phyloP scores from a whole-genome alignment of 2,797 vertebrate genomes.

The Sebastes aleutianus region DNA sequence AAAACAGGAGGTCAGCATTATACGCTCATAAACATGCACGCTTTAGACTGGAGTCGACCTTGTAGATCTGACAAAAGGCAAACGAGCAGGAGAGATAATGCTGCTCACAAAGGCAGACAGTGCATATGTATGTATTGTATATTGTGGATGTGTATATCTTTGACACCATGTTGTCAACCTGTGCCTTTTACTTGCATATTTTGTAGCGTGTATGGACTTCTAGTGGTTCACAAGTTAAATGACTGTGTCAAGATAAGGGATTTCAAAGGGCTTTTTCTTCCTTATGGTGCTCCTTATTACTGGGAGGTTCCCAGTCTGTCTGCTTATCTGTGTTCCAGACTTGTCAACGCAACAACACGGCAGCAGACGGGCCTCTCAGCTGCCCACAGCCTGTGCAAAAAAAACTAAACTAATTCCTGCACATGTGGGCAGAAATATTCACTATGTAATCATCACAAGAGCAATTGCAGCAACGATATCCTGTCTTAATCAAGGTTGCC shows the following conservation, averaged over 20 bases:
- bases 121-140: not conserved
- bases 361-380: slow-evolving; percentile 5
- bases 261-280: not conserved
- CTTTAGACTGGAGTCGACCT: slow-evolving; percentile 28
- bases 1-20: slow-evolving; percentile 36
- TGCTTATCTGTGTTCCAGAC: slow-evolving; percentile 14
- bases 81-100: not conserved
- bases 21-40: not conserved
- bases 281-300: not conserved
- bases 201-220: not conserved
- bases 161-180: not conserved
- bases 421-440: slow-evolving; percentile 57
- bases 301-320: slow-evolving; percentile 16
- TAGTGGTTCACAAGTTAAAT: not conserved
- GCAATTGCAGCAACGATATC: slow-evolving; percentile 47
- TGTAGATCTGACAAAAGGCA: slow-evolving; percentile 22
- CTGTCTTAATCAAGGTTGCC: slow-evolving; percentile 74
- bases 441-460: slow-evolving; percentile 66
- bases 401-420: slow-evolving; percentile 3
- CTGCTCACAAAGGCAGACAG: not conserved
- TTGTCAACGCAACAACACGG: not conserved
- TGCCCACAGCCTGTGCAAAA: slow-evolving; percentile 18
- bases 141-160: not conserved
- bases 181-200: not conserved
- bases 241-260: not conserved